Base-by-base conservation (phyloP, 2,113 vertebrate genomes). In the Otocyon megalotis region DNA sequence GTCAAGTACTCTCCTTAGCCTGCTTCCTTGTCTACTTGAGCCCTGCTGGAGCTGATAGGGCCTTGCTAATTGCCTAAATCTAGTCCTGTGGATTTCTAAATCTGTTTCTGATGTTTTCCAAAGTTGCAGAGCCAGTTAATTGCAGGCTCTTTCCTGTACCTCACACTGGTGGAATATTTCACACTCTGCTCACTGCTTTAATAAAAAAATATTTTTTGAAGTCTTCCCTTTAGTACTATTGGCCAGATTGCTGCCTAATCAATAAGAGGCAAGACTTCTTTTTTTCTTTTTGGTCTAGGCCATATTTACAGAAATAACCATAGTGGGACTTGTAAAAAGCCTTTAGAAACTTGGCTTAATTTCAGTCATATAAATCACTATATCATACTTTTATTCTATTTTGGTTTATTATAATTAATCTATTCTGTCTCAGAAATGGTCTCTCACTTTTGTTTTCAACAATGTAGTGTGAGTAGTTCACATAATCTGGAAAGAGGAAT, bases 371-470 rank as follows among this genome's bases (percentile, higher is more conserved):
- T 56, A 60, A 74, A 62, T 91, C 26, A 63, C 3, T 62, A 3
- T 35, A 12, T 72, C 84, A 17, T 17, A 30, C 8, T 72, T 63
- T 54, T 48, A 43, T 63, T 69, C 2, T 48, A 50, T 69, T 69
- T 1, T 77, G 9, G 3, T 56, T 91, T 86, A 83, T 74, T 63
- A 12, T 69, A 69, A 62, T 35, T 26, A 77, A 85, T 50, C 7
- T 28, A 32, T 69, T 93, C 88, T 87, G 30, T 72, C 60, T 90
- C 30, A 35, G n/a, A 69, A 96, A 95, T 37, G 72, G 37, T 28
- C 7, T 37, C 56, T 56, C 69, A n/a, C 12, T 67, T 62, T 65
- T 22, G 24, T 67, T 97, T 87, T 37, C 26, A 91, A 30, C 11
- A 56, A 11, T 20, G 3, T 56, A 32, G 5, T 86, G n/a, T 77